Conservation (phyloP, 1,140 invertebrate genomes). For the Tyrophagus putrescentiae region DNA sequence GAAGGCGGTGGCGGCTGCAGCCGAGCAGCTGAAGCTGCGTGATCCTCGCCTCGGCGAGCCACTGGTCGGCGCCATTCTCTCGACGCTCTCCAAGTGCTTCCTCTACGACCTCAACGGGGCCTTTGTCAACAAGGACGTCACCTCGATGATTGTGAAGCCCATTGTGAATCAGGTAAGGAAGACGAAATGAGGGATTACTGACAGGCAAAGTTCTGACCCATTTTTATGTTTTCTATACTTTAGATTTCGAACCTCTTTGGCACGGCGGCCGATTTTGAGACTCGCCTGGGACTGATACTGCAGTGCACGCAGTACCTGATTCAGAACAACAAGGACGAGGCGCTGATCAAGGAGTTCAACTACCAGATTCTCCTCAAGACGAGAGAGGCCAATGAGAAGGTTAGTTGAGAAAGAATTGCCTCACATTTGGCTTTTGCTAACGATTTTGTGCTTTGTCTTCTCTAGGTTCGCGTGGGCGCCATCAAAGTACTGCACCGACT, state of each 20-base stretch:
- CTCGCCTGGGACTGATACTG: constrained; percentile 56
- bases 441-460: constrained; percentile 16
- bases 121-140: constrained; percentile 67
- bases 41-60: constrained; percentile 2
- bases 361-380: constrained; percentile 78
- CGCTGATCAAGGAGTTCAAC: constrained; percentile 70
- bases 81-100: constrained; percentile 59
- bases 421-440: background rate
- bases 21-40: background rate
- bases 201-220: background rate
- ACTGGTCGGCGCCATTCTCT: constrained; percentile 39
- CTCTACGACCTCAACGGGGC: constrained; percentile 52
- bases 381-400: constrained; percentile 48
- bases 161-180: constrained; percentile 58
- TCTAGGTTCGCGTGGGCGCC: constrained; percentile 34
- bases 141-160: constrained; percentile 63
- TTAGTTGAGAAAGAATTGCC: constrained; percentile 26
- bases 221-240: constrained; percentile 22
- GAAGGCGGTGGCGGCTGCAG: background rate
- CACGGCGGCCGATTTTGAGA: constrained; percentile 43
- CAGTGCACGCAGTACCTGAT: constrained; percentile 52
- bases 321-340: constrained; percentile 45
- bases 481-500: constrained; percentile 33
- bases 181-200: background rate
- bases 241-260: constrained; percentile 58